Percentiles rank a stretch among this genome's conserved stretches.
Evolutionary conservation across 2,888 invertebrate genomes (phyloP).

Genomic region (Drosophila neotestacea): DNA sequence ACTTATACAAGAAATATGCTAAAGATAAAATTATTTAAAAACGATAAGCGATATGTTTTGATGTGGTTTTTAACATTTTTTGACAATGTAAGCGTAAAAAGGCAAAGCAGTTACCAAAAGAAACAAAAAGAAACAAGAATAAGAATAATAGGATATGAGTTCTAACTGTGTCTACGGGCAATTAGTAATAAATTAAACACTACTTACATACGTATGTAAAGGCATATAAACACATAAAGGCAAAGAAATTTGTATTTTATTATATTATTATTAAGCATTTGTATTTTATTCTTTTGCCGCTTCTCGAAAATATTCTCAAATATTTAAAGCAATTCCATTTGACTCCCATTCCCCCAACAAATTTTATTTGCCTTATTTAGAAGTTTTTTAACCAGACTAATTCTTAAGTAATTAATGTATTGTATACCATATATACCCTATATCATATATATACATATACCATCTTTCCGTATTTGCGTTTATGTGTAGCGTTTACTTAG

Average conservation of each 20-base stretch:
- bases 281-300: constrained; percentile 25
- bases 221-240: constrained; percentile 41
- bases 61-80: constrained; percentile 76
- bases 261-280: constrained; percentile 23
- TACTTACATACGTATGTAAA: constrained; percentile 63
- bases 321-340: constrained; percentile 33
- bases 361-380: constrained; percentile 59
- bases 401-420: constrained; percentile 69
- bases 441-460: constrained; percentile 30
- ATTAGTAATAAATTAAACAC: constrained; percentile 54
- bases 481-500: constrained; percentile 73
- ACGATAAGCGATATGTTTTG: constrained; percentile 73
- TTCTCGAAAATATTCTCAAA: constrained; percentile 23
- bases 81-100: constrained; percentile 71
- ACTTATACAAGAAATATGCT: constrained; percentile 65
- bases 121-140: constrained; percentile 3
- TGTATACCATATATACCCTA: constrained; percentile 50
- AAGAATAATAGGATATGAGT: constrained; percentile 44
- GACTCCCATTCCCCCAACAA: constrained; percentile 4
- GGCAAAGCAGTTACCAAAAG: constrained; percentile 77
- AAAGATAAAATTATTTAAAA: constrained; percentile 31
- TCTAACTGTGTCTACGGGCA: constrained; percentile 50
- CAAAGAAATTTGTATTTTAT: constrained; percentile 32
- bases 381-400: constrained; percentile 61
- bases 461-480: constrained; percentile 59